These are phyloP conservation scores for Streblospio benedicti DNA, from an alignment of 1,140 invertebrate genomes.

Conservation along the genomic window DNA sequence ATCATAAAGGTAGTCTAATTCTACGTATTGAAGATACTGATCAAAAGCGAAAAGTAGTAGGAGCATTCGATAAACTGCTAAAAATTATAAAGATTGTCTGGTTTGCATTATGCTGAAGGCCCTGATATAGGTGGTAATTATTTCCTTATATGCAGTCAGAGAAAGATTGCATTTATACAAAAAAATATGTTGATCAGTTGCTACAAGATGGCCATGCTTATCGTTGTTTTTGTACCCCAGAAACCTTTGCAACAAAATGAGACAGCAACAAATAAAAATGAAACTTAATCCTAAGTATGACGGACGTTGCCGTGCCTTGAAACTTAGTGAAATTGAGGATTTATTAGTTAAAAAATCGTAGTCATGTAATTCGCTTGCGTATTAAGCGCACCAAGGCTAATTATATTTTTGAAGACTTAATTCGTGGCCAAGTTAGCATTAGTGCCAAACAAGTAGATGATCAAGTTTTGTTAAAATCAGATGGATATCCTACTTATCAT, in stretches of 20 bases:
- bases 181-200: slow-evolving; percentile 52
- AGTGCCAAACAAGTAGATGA: slow-evolving; percentile 70
- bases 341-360: slow-evolving; percentile 43
- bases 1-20: slow-evolving; percentile 68
- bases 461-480: slow-evolving; percentile 73
- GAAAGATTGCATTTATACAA: slow-evolving; percentile 48
- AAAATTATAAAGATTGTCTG: slow-evolving; percentile 70
- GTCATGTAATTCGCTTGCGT: slow-evolving; percentile 73
- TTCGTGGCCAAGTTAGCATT: slow-evolving; percentile 66
- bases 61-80: slow-evolving; percentile 62
- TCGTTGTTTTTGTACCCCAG: slow-evolving; percentile 71
- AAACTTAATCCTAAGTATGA: slow-evolving; percentile 75
- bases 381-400: slow-evolving; percentile 55
- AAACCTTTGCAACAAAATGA: slow-evolving; percentile 42
- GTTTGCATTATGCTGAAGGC: slow-evolving; percentile 73
- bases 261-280: slow-evolving; percentile 62
- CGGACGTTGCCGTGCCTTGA: slow-evolving; percentile 71
- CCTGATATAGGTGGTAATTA: slow-evolving; percentile 46
- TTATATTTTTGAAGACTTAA: slow-evolving; percentile 65
- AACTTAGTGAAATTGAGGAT: not conserved
- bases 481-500: slow-evolving; percentile 91
- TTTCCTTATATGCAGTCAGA: slow-evolving; percentile 58
- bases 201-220: slow-evolving; percentile 64
- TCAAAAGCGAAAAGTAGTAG: slow-evolving; percentile 3
- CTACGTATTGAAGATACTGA: slow-evolving; percentile 93